phyloP scores from a whole-genome alignment of 2,888 invertebrate species.

The Eilema caniola region DNA sequence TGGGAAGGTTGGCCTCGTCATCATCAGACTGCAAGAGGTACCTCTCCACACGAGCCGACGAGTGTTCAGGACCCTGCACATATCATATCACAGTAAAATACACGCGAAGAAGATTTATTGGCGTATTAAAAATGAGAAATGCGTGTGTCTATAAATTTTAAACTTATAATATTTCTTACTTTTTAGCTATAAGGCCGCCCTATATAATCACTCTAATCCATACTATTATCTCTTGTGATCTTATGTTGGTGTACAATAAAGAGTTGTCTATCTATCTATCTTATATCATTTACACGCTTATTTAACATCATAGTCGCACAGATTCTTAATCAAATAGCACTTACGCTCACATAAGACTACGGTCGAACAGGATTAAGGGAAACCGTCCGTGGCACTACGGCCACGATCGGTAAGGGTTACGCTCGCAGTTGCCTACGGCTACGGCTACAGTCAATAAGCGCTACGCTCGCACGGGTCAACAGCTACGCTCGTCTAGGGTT shows the following conservation, averaged over 20 bases:
- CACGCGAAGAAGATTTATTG: neutral
- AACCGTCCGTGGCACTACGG: no score
- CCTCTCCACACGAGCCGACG: conserved; percentile 90
- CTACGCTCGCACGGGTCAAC: neutral
- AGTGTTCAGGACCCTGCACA: conserved; percentile 89
- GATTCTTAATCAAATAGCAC: no score
- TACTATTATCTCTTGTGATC: no score
- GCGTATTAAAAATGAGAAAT: neutral
- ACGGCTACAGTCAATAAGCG: no score
- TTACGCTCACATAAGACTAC: neutral
- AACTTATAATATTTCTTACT: no score
- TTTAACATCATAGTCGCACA: neutral
- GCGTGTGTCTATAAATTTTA: no score
- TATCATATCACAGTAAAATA: neutral
- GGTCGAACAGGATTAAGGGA: no score
- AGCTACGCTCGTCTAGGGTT: neutral
- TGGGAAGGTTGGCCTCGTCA: conserved; percentile 88
- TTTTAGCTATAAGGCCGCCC: no score
- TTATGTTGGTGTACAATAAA: no score
- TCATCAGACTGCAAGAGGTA: conserved; percentile 89
- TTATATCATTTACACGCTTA: no score
- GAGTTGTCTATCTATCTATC: no score
- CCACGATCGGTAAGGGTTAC: neutral
- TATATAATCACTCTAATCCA: no score
- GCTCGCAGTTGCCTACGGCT: neutral